phyloP scores from a whole-genome alignment of 2,797 vertebrate species.

The Typhlichthys eigenmanni region DNA sequence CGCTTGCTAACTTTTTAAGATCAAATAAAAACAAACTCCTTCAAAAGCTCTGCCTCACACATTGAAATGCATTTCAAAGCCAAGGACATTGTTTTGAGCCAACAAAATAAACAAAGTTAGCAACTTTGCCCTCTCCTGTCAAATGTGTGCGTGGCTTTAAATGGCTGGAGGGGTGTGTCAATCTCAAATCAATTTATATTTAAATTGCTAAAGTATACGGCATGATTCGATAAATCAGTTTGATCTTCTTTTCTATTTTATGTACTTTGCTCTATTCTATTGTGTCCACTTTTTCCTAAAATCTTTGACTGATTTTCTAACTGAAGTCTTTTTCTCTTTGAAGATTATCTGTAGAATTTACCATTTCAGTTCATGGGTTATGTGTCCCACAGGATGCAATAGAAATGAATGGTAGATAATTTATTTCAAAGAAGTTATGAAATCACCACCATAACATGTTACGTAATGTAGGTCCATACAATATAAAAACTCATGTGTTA shows the following conservation, averaged over 20 bases:
- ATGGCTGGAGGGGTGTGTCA: neutral
- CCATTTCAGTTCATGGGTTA: slow-evolving; percentile 56
- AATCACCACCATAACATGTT: slow-evolving; percentile 43
- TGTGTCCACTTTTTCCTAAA: neutral
- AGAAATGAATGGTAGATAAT: slow-evolving; percentile 38
- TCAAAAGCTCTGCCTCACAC: too few species aligned
- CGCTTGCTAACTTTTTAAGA: too few species aligned
- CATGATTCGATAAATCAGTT: slow-evolving; percentile 12
- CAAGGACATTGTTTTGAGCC: too few species aligned
- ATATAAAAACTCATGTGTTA: slow-evolving; percentile 45
- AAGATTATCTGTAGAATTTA: slow-evolving; percentile 29
- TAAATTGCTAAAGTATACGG: slow-evolving; percentile 11
- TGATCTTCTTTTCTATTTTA: slow-evolving; percentile 24
- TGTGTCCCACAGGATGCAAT: slow-evolving; percentile 58
- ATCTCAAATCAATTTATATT: slow-evolving; percentile 6
- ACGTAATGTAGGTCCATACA: slow-evolving; percentile 36
- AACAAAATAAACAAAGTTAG: too few species aligned
- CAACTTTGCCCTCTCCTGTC: neutral
- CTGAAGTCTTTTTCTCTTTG: neutral
- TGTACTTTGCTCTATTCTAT: slow-evolving; percentile 28
- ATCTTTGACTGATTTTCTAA: slow-evolving; percentile 5
- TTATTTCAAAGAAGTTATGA: slow-evolving; percentile 38
- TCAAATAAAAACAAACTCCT: too few species aligned
- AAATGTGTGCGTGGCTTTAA: neutral
- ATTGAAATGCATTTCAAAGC: too few species aligned